Evolutionary conservation across 2,797 vertebrate species (phyloP).

Genomic region (Sebastes melanostomus): DNA sequence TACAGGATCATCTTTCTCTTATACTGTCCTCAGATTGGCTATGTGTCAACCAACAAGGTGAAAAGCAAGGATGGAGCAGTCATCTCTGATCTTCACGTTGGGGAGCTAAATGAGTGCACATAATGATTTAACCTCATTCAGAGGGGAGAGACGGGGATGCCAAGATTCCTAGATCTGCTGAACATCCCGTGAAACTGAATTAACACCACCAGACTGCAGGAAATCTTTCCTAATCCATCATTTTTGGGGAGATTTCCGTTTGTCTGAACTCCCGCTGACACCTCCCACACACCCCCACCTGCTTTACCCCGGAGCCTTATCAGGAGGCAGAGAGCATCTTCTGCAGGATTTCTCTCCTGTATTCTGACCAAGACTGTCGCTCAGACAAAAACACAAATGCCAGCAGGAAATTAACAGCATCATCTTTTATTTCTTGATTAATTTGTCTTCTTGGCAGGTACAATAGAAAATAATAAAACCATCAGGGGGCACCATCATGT

Average conservation of each 20-base stretch:
- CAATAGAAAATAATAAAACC: slow-evolving; percentile 65
- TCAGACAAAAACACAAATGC: slow-evolving; percentile 56
- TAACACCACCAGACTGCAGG: not conserved
- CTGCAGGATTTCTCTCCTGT: slow-evolving; percentile 46
- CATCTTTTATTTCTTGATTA: slow-evolving; percentile 66
- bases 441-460: slow-evolving; percentile 69
- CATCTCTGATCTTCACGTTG: slow-evolving; percentile 42
- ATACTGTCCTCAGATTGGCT: slow-evolving; percentile 40
- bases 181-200: not conserved
- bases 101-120: slow-evolving; percentile 12
- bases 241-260: slow-evolving; percentile 27
- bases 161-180: slow-evolving; percentile 8
- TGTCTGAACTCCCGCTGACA: slow-evolving; percentile 25
- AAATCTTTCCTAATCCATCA: slow-evolving; percentile 19
- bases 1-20: slow-evolving; percentile 15
- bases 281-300: slow-evolving; percentile 27
- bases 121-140: slow-evolving; percentile 36
- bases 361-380: slow-evolving; percentile 42
- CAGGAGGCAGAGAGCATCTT: slow-evolving; percentile 55
- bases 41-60: slow-evolving; percentile 54
- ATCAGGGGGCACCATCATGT: slow-evolving; percentile 47
- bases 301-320: slow-evolving; percentile 54
- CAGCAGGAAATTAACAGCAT: slow-evolving; percentile 66
- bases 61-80: slow-evolving; percentile 47
- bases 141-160: not conserved